Conservation (phyloP, 2,113 vertebrate genomes). For the Sturnus vulgaris region DNA sequence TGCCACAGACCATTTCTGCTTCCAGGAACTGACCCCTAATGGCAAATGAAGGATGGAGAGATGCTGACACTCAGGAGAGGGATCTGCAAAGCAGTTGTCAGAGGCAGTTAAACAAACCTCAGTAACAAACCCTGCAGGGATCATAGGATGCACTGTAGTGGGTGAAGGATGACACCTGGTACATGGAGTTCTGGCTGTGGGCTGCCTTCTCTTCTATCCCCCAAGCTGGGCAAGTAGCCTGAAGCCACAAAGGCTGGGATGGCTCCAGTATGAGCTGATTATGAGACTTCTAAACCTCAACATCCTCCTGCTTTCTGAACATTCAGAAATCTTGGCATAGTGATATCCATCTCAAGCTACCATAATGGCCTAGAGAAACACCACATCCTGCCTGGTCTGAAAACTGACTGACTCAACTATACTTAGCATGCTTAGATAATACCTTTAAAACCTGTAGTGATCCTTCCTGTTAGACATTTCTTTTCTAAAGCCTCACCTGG, state of each 20-base stretch:
- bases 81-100: not conserved
- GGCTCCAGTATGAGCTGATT: not conserved
- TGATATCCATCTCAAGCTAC: not conserved
- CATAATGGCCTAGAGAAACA: not conserved
- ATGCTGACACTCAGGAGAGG: not conserved
- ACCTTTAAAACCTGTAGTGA: not conserved
- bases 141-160: too few relatives aligned
- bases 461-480: not conserved
- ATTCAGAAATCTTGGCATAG: not conserved
- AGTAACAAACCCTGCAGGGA: not conserved
- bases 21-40: not conserved
- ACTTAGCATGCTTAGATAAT: not conserved
- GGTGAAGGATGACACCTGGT: not conserved
- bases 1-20: not conserved
- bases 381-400: not conserved
- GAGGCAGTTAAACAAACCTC: not conserved
- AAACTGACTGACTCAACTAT: not conserved
- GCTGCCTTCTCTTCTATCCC: not conserved
- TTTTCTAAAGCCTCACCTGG: not conserved
- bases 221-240: not conserved
- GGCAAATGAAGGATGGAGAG: not conserved
- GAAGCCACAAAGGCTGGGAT: not conserved
- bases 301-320: not conserved
- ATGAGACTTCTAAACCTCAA: not conserved
- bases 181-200: not conserved